Evolutionary conservation across 2,113 vertebrate genomes (phyloP).

Genomic region (Perognathus longimembris): DNA sequence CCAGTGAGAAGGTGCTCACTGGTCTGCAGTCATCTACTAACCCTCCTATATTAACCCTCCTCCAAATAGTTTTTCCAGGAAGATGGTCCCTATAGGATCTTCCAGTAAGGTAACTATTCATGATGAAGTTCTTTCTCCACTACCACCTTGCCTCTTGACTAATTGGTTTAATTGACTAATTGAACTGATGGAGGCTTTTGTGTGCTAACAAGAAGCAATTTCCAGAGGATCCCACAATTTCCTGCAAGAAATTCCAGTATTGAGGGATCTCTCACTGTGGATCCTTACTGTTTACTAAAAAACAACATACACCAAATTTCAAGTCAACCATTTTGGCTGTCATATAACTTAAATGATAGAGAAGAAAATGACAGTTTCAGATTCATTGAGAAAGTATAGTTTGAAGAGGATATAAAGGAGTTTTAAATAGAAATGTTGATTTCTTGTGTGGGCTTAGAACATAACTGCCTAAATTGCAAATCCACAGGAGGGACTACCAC

Average conservation of each 20-base stretch:
- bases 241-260: background rate
- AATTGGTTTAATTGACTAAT: background rate
- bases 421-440: background rate
- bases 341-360: background rate
- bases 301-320: background rate
- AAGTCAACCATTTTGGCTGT: background rate
- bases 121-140: background rate
- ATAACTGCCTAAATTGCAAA: background rate
- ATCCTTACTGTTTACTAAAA: background rate
- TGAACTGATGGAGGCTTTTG: background rate
- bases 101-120: background rate
- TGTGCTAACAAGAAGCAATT: background rate
- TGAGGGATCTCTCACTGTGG: background rate
- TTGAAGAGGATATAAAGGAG: background rate
- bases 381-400: background rate
- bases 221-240: background rate
- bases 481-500: background rate
- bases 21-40: too few species aligned
- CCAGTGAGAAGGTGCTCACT: background rate
- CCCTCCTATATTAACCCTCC: background rate
- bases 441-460: background rate
- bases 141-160: background rate
- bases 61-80: background rate
- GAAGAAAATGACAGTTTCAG: background rate
- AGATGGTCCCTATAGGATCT: accelerated